Evolutionary conservation across 1,140 invertebrate genomes (phyloP).

Genomic region (Cydia amplana): DNA sequence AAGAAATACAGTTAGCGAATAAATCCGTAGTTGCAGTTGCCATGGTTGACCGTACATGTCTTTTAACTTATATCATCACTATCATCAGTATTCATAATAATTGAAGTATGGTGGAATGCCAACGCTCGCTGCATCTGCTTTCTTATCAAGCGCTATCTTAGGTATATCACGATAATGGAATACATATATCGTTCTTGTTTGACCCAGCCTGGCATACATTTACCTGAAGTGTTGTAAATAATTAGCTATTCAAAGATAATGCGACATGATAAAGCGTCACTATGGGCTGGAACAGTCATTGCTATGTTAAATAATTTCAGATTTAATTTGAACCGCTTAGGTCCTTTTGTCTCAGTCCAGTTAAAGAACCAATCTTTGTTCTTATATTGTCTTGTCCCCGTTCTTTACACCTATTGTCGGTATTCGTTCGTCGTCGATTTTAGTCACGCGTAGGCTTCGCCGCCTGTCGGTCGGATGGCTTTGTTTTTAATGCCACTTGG

Average conservation of each 20-base stretch:
- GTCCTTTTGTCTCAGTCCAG: constrained; percentile 3
- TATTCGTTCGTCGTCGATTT: constrained; percentile 48
- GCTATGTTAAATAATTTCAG: neutral
- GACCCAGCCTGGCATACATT: neutral
- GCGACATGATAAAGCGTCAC: neutral
- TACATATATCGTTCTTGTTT: neutral
- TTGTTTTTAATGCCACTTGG: constrained; percentile 35
- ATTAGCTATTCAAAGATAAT: neutral
- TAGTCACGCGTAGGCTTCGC: constrained; percentile 66
- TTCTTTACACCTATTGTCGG: constrained; percentile 43
- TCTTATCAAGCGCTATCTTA: constrained; percentile 40
- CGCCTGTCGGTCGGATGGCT: constrained; percentile 57
- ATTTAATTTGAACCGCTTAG: neutral
- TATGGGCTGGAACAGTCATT: neutral
- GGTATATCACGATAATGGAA: constrained; percentile 41
- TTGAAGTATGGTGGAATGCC: neutral
- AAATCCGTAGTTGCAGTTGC: too few relatives aligned
- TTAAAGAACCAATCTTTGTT: constrained; percentile 41
- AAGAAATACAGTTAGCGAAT: too few relatives aligned
- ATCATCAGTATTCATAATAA: neutral
- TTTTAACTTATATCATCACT: too few relatives aligned
- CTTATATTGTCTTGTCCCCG: constrained; percentile 43
- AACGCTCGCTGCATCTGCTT: neutral
- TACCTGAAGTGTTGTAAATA: neutral
- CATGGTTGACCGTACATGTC: neutral